Conservation (phyloP, 1,140 invertebrate species). For the Triops longicaudatus region DNA sequence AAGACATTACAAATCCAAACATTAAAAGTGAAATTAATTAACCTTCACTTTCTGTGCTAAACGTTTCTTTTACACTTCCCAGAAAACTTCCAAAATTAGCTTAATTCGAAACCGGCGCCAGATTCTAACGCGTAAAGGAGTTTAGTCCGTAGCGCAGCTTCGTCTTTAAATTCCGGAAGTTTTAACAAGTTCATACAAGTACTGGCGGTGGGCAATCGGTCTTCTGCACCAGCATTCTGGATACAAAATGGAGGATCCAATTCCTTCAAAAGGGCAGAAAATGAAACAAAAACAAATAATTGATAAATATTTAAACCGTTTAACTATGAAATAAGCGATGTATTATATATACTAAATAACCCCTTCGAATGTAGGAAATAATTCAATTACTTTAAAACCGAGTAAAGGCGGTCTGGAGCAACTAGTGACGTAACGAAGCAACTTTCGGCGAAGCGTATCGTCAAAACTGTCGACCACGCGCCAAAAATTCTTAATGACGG, state of each 20-base stretch:
- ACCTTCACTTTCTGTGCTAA: not conserved
- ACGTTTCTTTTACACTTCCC: not conserved
- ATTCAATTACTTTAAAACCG: constrained; percentile 69
- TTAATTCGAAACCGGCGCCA: constrained; percentile 91
- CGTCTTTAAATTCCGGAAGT: constrained; percentile 78
- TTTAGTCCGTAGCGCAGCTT: constrained; percentile 68
- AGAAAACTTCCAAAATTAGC: constrained; percentile 42
- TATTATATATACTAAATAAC: too few species aligned
- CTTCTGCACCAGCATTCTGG: constrained; percentile 74
- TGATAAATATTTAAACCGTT: too few species aligned
- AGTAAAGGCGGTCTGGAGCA: constrained; percentile 93
- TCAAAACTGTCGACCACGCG: constrained; percentile 69
- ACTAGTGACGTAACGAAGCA: constrained; percentile 95
- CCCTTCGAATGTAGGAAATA: not conserved
- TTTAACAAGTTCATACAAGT: constrained; percentile 98
- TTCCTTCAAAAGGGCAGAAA: constrained; percentile 53
- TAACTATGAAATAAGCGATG: too few species aligned
- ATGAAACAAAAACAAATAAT: constrained; percentile 20
- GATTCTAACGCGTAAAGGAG: constrained; percentile 89
- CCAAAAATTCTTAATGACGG: constrained; percentile 70
- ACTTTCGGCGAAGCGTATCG: constrained; percentile 71
- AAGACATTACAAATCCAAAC: not conserved
- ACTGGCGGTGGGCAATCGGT: constrained; percentile 85
- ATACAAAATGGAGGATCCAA: constrained; percentile 90
- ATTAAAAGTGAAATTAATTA: not conserved